Evolutionary conservation across 2,888 invertebrate species (phyloP).

Genomic region (Chrysomela aeneicollis): DNA sequence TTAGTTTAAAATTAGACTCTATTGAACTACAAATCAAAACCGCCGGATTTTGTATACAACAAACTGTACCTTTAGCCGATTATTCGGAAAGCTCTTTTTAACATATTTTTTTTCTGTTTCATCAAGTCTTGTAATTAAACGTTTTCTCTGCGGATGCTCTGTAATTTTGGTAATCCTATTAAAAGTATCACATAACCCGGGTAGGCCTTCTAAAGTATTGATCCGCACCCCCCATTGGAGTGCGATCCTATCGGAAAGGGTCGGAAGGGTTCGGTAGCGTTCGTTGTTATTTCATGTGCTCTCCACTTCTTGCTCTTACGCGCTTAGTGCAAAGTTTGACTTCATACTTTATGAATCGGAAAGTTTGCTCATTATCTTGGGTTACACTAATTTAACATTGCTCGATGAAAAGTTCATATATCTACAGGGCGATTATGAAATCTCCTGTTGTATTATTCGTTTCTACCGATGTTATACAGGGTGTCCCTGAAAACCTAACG

Average conservation of each 20-base stretch:
- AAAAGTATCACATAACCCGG: conserved; percentile 61
- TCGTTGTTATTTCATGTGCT: neutral
- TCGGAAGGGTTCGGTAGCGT: neutral
- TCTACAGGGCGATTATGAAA: neutral
- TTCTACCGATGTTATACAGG: no score
- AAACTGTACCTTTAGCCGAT: neutral
- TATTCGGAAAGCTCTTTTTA: conserved; percentile 13
- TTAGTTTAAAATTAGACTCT: no score
- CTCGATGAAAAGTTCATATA: neutral
- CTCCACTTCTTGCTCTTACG: neutral
- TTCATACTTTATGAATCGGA: neutral
- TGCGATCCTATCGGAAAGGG: neutral
- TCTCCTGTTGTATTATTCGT: no score
- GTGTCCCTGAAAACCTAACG: no score
- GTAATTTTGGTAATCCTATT: conserved; percentile 62
- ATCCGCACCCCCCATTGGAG: conserved; percentile 50
- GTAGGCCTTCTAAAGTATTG: conserved; percentile 60
- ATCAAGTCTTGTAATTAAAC: conserved; percentile 53
- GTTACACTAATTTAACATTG: neutral
- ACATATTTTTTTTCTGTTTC: conserved; percentile 35
- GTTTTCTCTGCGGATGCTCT: conserved; percentile 57
- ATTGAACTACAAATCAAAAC: neutral
- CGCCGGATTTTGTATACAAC: conserved; percentile 21
- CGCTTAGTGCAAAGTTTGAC: neutral
- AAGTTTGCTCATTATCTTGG: neutral